Conservation (phyloP, 2,113 vertebrate species). For the Oophaga pumilio region DNA sequence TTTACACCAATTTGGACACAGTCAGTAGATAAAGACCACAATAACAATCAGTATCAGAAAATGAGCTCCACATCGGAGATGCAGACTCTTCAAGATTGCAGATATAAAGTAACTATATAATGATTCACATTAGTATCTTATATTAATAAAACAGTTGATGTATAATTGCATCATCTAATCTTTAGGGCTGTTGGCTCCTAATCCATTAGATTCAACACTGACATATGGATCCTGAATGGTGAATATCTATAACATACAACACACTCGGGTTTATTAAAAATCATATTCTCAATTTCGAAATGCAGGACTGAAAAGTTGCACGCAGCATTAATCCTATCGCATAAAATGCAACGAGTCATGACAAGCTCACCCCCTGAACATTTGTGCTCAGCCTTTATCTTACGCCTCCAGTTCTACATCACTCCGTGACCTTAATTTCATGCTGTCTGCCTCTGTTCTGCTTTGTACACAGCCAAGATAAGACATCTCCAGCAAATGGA, state of each 20-base stretch:
- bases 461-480: constrained; percentile 58
- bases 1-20: too few species aligned
- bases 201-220: background rate
- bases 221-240: background rate
- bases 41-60: too few species aligned
- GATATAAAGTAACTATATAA: too few species aligned
- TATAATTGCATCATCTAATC: too few species aligned
- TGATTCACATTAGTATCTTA: too few species aligned
- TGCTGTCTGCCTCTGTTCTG: constrained; percentile 57
- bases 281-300: background rate
- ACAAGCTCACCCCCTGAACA: constrained; percentile 13
- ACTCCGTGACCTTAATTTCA: constrained; percentile 63
- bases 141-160: too few species aligned
- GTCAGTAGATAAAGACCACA: too few species aligned
- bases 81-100: too few species aligned
- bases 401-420: constrained; percentile 56
- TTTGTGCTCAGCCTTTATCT: constrained; percentile 45
- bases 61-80: too few species aligned
- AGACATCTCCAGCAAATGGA: constrained; percentile 57
- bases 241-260: background rate
- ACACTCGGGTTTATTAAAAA: background rate
- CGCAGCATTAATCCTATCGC: constrained; percentile 29
- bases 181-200: too few species aligned
- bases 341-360: constrained; percentile 37
- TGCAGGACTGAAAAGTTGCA: constrained; percentile 6